Evolutionary conservation across 2,888 invertebrate species (phyloP), one percentile per base, ranked within the genome.

Genomic region (Boloria selene): DNA sequence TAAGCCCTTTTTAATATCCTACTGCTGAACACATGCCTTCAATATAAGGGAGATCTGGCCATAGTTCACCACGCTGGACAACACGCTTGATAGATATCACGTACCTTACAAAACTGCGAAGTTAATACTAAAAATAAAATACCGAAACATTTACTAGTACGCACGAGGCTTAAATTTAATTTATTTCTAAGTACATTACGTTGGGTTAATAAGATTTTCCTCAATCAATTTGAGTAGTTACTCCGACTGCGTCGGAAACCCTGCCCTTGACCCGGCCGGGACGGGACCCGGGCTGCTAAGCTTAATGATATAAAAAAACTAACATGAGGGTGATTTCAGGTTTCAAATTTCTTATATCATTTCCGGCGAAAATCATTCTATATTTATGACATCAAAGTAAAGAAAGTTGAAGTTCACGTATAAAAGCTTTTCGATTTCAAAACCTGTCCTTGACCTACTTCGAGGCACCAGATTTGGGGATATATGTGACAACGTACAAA

Each of bases 381-480:
- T 13, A 26, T 56, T 26, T 45, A 45, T 44, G 16, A 56, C n/a
- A 45, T n/a, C 22, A n/a, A n/a, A 44, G 44, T 55, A 55, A 22
- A 16, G 13, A 18, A 44, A 26, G 13, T 22, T 13, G n/a, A 45
- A 13, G 22, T 22, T n/a, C 16, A 45, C 16, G 13, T 56, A 26
- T 45, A n/a, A 7, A 56, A 45, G 45, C n/a, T 16, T 45, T 22
- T n/a, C n/a, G 45, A 10, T 44, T 44, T 22, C 14, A 44, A 18
- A 55, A 16, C 56, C 22, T 22, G 45, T 16, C 56, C 45, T 56
- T 56, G 45, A 56, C 56, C 56, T 56, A 26, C 22, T 45, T 45
- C 45, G 31, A 45, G 59, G 47, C 59, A 49, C 26, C 16, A 49
- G 31, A 59, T 59, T 17, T 31, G 26, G 7, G 31, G 17, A 49